Evolutionary conservation across 2,797 vertebrate species (phyloP).

Genomic region (Pogoniulus pusillus): DNA sequence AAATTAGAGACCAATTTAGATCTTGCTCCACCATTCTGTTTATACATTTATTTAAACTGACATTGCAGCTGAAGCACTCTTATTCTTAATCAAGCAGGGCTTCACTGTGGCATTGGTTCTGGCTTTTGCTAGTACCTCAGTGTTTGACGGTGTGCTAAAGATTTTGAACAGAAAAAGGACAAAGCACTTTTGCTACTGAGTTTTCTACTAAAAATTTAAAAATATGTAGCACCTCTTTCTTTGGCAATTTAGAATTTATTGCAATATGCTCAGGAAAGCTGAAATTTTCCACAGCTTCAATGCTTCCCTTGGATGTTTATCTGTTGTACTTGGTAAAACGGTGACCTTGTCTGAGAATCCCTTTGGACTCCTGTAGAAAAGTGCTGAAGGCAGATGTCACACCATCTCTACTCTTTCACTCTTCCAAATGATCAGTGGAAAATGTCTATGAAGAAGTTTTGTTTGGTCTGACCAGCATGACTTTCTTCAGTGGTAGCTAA

Average conservation of each 20-base stretch:
- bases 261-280: background rate
- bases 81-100: background rate
- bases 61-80: background rate
- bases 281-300: background rate
- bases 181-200: background rate
- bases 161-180: background rate
- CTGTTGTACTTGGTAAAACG: background rate
- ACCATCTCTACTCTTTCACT: background rate
- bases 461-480: fast-evolving
- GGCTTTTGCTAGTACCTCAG: background rate
- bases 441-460: background rate
- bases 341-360: background rate
- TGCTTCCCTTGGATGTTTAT: background rate
- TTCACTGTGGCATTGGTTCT: background rate
- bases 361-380: background rate
- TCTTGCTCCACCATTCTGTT: background rate
- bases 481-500: background rate
- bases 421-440: background rate
- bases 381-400: background rate
- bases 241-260: background rate
- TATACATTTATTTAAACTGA: background rate
- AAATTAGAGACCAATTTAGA: slow-evolving; percentile 2
- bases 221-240: background rate
- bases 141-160: background rate
- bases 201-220: background rate